Evolutionary conservation across 2,797 vertebrate genomes (phyloP), one percentile per base, ranked within the genome.

Genomic region (Spondyliosoma cantharus): DNA sequence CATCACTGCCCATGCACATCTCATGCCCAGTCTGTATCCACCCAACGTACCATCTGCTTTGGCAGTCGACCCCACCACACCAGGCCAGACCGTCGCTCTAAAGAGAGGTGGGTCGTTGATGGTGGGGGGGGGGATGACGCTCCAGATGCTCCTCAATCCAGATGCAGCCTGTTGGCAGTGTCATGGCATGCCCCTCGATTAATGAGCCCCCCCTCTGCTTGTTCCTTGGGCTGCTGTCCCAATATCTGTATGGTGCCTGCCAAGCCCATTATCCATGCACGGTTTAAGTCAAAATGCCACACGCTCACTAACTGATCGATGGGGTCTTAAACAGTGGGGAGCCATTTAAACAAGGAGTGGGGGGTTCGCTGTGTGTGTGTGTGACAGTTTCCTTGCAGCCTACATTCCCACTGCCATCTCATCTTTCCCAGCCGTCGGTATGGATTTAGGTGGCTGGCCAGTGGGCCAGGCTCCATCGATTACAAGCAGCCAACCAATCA

Each of bases 271-370:
- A 92, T 86, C 91, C 90, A 90, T 86, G 91, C 91, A 90, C 76
- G 52, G 85, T 90, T 89, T 86, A 86, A 93, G 92, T 93, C 90
- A 91, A 93, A 91, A 90, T 82, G 89, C 83, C 90, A 91, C 88
- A 78, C 70, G 75, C 84, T 85, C 76, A n/a, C 91, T 85, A 81
- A 85, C 89, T 91, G 89, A 93, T 87, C 66, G 84, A 93, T 90
- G 85, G 85, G 76, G 80, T 88, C 89, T 89, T 89, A 88, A 92
- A 88, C 83, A 87, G 87, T 29, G 63, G 85, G 85, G 81, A 85
- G 71, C 65, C 78, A 82, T 89, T 92, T 86, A 87, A 90, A 88
- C 74, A 83, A 81, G 70, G 70, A 82, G 78, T 14, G 49, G 58
- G 48, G 71, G 43, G 71, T 22, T 19, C 48, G 20, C 43, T 57